These are phyloP conservation scores for Amniataba percoides DNA, from an alignment of 2,797 vertebrate species.

Conservation along the genomic window DNA sequence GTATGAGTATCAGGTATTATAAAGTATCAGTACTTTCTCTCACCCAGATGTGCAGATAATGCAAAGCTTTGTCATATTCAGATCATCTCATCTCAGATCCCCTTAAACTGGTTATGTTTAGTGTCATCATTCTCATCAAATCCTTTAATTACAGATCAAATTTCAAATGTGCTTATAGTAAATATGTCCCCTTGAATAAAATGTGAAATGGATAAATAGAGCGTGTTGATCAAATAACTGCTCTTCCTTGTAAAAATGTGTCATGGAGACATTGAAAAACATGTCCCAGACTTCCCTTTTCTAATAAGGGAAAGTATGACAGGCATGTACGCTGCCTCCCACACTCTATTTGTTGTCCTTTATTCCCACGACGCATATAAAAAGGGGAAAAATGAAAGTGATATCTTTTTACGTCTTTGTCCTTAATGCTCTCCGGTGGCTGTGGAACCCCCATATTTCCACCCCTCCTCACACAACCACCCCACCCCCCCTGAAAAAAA, in stretches of 20 bases:
- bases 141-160: conserved; percentile 16
- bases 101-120: neutral
- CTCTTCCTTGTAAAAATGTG: conserved; percentile 60
- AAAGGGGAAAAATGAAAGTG: conserved; percentile 81
- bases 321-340: conserved; percentile 81
- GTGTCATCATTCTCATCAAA: neutral
- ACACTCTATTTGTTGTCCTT: conserved; percentile 86
- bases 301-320: conserved; percentile 80
- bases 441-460: conserved; percentile 76
- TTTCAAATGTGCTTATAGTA: neutral
- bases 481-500: conserved; percentile 47
- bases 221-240: conserved; percentile 30
- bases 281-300: conserved; percentile 69
- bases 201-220: neutral
- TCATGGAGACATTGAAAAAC: conserved; percentile 70
- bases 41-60: neutral
- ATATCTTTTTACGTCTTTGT: conserved; percentile 87
- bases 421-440: conserved; percentile 84
- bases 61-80: too few relatives aligned
- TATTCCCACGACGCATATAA: conserved; percentile 86
- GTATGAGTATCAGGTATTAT: neutral
- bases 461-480: neutral
- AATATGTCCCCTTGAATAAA: conserved; percentile 1
- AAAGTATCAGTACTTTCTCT: neutral
- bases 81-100: neutral